Conservation (phyloP, 2,113 vertebrate species). For the Dasyornis broadbenti region DNA sequence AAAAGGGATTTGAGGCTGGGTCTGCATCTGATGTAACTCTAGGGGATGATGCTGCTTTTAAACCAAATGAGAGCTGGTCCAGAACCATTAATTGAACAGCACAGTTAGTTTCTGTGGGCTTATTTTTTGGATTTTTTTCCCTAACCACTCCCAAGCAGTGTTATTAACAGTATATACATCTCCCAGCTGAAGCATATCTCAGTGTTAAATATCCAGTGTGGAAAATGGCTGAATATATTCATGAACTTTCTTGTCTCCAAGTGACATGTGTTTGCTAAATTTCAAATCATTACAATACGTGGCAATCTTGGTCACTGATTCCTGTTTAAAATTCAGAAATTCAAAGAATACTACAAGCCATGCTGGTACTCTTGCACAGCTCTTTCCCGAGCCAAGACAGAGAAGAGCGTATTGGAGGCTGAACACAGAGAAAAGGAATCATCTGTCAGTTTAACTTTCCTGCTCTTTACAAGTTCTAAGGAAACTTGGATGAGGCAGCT, state of each 20-base stretch:
- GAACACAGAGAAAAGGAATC: not conserved
- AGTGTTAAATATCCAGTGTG: not conserved
- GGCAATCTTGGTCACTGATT: not conserved
- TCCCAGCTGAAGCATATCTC: not conserved
- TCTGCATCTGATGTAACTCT: not conserved
- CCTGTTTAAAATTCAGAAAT: not conserved
- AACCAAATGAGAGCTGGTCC: not conserved
- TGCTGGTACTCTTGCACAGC: not conserved
- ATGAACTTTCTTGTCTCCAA: not conserved
- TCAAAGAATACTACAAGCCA: not conserved
- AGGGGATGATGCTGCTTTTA: not conserved
- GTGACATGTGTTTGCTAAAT: not conserved
- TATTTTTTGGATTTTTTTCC: not conserved
- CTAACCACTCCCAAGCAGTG: not conserved
- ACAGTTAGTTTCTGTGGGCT: not conserved
- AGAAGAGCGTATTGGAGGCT: not conserved
- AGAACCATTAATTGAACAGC: not conserved
- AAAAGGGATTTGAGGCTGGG: not conserved
- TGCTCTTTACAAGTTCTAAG: not conserved
- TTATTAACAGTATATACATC: not conserved
- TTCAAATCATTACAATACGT: not conserved
- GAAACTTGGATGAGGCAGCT: constrained; percentile 11
- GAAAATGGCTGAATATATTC: not conserved
- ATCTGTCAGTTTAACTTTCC: not conserved
- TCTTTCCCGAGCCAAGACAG: not conserved